Evolutionary conservation across 1,140 invertebrate species (phyloP).

Genomic region (Varroa destructor): DNA sequence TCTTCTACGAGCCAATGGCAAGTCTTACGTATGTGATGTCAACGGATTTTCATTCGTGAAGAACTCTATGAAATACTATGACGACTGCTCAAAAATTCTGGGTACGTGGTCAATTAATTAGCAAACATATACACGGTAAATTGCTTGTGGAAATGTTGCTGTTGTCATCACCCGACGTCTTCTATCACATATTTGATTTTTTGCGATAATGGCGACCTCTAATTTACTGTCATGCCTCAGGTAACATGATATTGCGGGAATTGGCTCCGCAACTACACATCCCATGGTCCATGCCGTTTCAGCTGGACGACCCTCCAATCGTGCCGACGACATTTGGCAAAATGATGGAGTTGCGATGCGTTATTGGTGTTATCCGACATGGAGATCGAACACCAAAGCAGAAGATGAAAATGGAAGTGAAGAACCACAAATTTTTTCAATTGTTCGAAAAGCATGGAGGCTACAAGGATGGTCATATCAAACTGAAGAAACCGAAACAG

Average conservation of each 20-base stretch:
- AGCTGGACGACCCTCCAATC: slow-evolving; percentile 93
- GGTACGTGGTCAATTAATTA: slow-evolving; percentile 41
- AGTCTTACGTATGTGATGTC: slow-evolving; percentile 97
- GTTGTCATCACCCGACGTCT: no score
- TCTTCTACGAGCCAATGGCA: slow-evolving; percentile 87
- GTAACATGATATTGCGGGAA: slow-evolving; percentile 77
- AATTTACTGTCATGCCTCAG: background rate
- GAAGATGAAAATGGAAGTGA: slow-evolving; percentile 99
- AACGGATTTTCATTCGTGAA: slow-evolving; percentile 99
- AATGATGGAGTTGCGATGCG: slow-evolving; percentile 98
- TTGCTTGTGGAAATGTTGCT: no score
- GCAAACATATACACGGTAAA: background rate
- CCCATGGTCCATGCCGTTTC: slow-evolving; percentile 89
- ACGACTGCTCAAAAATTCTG: slow-evolving; percentile 95
- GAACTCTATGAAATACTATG: slow-evolving; percentile 98
- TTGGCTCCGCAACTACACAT: slow-evolving; percentile 87
- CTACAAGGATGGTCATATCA: slow-evolving; percentile 85
- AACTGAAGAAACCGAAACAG: slow-evolving; percentile 92
- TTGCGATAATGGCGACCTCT: no score
- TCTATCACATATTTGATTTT: no score
- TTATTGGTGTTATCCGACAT: slow-evolving; percentile 94
- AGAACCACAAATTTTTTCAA: slow-evolving; percentile 96
- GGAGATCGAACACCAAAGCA: slow-evolving; percentile 98
- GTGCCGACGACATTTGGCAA: slow-evolving; percentile 97
- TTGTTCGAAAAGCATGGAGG: slow-evolving; percentile 96